phyloP scores from a whole-genome alignment of 37 sponge, comb jelly and placozoan species.

The Theonella swinhoei region DNA sequence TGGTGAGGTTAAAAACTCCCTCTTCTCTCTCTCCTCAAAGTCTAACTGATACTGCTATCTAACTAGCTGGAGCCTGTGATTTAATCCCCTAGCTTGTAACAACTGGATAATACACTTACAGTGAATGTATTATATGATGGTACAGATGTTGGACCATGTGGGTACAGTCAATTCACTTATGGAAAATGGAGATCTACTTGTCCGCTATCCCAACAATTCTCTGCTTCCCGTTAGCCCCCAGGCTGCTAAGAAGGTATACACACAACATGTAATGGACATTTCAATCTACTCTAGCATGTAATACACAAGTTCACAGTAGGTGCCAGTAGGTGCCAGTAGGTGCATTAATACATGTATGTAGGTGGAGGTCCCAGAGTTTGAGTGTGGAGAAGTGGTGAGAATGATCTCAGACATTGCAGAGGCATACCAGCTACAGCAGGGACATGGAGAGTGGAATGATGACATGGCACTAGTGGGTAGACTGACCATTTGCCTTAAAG shows the following conservation, averaged over 20 bases:
- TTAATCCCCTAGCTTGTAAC: no score
- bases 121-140: no score
- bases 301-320: no score
- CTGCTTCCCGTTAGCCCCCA: constrained; percentile 5
- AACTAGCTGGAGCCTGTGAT: no score
- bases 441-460: constrained; percentile 70
- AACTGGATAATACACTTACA: no score
- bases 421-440: constrained; percentile 54
- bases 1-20: no score
- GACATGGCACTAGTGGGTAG: constrained; percentile 46
- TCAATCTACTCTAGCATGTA: no score
- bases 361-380: constrained; percentile 14
- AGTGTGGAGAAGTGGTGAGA: constrained; percentile 54
- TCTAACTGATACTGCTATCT: no score
- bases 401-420: constrained; percentile 45
- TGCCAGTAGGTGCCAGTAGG: neutral
- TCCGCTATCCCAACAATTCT: constrained; percentile 22
- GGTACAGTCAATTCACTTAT: neutral
- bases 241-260: constrained; percentile 20
- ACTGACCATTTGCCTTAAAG: no score
- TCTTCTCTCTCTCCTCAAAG: no score
- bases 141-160: constrained; percentile 21
- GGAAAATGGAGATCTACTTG: constrained; percentile 7
- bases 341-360: neutral
- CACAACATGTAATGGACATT: no score